A percentile compares a stretch with the other conserved stretches of the same genome.
phyloP scores from a whole-genome alignment of 2,797 vertebrate species.

The Nasua narica region DNA sequence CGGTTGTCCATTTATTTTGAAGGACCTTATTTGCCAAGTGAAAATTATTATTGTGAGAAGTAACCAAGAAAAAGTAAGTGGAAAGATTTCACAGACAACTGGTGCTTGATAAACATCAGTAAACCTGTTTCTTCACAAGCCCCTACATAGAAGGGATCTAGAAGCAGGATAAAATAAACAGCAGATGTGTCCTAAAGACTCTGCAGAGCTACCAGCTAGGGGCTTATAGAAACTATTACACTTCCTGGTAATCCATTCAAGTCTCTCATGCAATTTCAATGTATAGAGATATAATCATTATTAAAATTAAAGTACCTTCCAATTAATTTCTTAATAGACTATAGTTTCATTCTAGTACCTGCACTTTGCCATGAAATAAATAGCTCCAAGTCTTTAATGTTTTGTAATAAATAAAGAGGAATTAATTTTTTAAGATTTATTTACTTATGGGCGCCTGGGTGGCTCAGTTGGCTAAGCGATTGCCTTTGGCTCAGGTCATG shows the following conservation, averaged over 20 bases:
- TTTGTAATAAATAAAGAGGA: slow-evolving; percentile 21
- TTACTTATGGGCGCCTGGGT: no score
- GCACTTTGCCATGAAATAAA: neutral
- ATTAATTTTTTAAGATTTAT: neutral
- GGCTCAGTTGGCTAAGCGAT: no score
- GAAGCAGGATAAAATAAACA: neutral
- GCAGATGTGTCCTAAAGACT: neutral
- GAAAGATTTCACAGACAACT: neutral
- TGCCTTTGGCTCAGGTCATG: no score
- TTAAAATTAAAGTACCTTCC: neutral
- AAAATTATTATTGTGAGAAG: neutral
- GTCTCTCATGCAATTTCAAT: neutral
- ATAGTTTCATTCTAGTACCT: neutral
- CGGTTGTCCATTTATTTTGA: neutral
- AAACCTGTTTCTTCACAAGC: neutral
- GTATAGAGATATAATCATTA: neutral
- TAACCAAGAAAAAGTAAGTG: neutral
- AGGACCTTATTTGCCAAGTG: neutral
- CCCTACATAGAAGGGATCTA: neutral
- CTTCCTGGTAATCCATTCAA: neutral
- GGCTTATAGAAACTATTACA: neutral
- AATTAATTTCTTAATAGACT: slow-evolving; percentile 39
- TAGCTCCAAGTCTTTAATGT: neutral
- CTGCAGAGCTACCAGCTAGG: neutral
- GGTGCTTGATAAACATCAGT: neutral